Evolutionary conservation across 2,888 invertebrate genomes (phyloP).

Genomic region (Plagiodera versicolora): DNA sequence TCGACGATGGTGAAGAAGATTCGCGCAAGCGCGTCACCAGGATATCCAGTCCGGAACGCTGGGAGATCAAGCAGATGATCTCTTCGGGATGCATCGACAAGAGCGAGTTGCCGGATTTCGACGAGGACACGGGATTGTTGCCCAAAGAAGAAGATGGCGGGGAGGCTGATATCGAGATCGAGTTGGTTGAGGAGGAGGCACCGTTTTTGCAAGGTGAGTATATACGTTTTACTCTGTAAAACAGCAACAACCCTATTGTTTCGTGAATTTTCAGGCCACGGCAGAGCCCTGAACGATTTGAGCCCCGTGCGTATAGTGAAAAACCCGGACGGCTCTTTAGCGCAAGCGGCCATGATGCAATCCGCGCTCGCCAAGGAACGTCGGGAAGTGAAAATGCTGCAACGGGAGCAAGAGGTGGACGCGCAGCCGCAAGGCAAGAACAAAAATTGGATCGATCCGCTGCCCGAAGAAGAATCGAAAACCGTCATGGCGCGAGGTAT

Average conservation of each 20-base stretch:
- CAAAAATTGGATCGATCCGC: conserved; percentile 96
- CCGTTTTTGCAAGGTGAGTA: conserved; percentile 84
- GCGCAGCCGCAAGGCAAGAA: conserved; percentile 78
- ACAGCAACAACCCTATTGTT: too few relatives aligned
- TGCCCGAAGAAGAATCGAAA: conserved; percentile 67
- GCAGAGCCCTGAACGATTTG: conserved; percentile 85
- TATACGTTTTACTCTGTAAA: too few relatives aligned
- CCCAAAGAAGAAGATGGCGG: conserved; percentile 91
- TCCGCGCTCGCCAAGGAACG: conserved; percentile 96
- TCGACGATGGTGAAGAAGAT: conserved; percentile 79
- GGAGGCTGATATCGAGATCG: conserved; percentile 97
- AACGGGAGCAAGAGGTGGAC: conserved; percentile 88
- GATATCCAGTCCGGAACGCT: conserved; percentile 93
- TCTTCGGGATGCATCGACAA: conserved; percentile 90
- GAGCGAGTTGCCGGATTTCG: conserved; percentile 95
- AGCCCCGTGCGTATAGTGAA: conserved; percentile 95
- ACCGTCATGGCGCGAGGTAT: conserved; percentile 75
- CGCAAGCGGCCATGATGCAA: conserved; percentile 99
- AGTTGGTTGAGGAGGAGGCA: conserved; percentile 97
- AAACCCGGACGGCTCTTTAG: conserved; percentile 98
- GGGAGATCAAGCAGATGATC: conserved; percentile 98
- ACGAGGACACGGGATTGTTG: conserved; percentile 90
- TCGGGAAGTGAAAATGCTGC: conserved; percentile 94
- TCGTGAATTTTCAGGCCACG: conserved; percentile 63
- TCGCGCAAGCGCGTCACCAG: conserved; percentile 84